Evolutionary conservation across 2,888 invertebrate species (phyloP).

Genomic region (Aphodius granarius): DNA sequence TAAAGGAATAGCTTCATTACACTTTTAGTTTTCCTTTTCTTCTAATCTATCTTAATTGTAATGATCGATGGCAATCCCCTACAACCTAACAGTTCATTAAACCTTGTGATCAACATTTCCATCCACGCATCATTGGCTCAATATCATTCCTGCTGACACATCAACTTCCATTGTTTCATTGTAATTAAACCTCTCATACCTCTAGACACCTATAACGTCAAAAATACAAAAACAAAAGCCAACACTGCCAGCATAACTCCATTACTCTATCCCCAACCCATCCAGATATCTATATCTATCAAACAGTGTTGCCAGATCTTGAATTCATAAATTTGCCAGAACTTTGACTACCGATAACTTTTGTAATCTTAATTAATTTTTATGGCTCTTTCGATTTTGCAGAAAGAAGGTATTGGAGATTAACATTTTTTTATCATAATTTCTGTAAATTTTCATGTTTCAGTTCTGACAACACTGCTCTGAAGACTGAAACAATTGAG

Average conservation of each 20-base stretch:
- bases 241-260: neutral
- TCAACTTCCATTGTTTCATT: neutral
- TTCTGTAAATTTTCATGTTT: no score
- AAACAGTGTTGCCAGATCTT: no score
- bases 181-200: neutral
- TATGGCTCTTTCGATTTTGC: no score
- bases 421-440: no score
- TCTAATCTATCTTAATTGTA: neutral
- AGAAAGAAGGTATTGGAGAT: no score
- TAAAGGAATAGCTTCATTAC: neutral
- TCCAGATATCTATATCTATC: no score
- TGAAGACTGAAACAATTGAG: no score
- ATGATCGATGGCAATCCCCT: neutral
- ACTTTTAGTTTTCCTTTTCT: neutral
- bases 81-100: neutral
- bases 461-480: no score
- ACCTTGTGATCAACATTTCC: neutral
- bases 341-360: no score
- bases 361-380: no score
- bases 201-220: neutral
- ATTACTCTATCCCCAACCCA: no score
- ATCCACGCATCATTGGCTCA: neutral
- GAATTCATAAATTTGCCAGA: no score
- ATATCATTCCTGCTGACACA: neutral
- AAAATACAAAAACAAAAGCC: neutral